These are phyloP conservation scores for Drusus annulatus DNA, from an alignment of 1,140 invertebrate genomes.

Conservation along the genomic window DNA sequence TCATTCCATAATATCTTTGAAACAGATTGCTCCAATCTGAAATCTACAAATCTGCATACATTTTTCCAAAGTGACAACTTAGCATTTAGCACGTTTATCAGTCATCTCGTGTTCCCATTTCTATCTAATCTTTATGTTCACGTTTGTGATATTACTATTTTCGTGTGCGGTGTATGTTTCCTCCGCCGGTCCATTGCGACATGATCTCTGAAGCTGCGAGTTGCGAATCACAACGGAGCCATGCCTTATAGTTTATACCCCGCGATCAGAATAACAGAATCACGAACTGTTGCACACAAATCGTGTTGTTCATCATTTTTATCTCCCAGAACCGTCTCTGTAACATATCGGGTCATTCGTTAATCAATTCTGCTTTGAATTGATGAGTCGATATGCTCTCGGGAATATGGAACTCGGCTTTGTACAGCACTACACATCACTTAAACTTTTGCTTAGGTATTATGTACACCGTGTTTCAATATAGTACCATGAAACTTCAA, in stretches of 20 bases:
- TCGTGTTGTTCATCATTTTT: conserved; percentile 35
- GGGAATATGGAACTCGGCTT: too few relatives aligned
- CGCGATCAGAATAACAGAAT: conserved; percentile 22
- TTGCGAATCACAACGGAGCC: conserved; percentile 19
- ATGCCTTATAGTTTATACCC: background rate
- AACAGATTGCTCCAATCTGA: background rate
- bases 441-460: too few relatives aligned
- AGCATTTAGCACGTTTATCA: background rate
- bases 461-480: too few relatives aligned
- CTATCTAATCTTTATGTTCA: conserved; percentile 9
- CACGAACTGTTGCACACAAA: conserved; percentile 36
- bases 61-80: background rate
- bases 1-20: background rate
- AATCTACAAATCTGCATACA: background rate
- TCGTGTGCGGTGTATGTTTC: conserved; percentile 9
- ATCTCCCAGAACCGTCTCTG: conserved; percentile 20
- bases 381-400: conserved; percentile 15
- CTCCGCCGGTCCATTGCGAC: conserved; percentile 3
- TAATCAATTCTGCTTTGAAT: conserved; percentile 28
- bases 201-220: background rate
- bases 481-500: too few relatives aligned
- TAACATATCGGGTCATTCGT: conserved; percentile 27
- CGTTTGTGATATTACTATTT: background rate
- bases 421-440: too few relatives aligned
- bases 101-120: conserved; percentile 15